Evolutionary conservation across 2,113 vertebrate genomes (phyloP).

Genomic region (Noctilio leporinus): DNA sequence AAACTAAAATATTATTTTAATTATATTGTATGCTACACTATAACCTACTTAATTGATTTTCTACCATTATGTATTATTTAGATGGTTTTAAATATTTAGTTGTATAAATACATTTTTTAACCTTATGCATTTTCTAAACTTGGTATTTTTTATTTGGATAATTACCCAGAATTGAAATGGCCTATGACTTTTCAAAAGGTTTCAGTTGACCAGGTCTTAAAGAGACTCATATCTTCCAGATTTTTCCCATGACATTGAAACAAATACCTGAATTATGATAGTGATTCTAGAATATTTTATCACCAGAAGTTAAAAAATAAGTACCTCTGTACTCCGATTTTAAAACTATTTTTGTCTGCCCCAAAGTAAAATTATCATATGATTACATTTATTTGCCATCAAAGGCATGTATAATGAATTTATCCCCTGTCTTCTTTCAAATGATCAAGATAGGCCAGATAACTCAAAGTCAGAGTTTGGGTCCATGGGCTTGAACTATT

Average conservation of each 20-base stretch:
- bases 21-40: neutral
- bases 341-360: neutral
- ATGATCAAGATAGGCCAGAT: neutral
- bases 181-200: neutral
- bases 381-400: neutral
- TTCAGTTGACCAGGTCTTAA: neutral
- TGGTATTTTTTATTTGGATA: neutral
- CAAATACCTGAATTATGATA: neutral
- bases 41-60: neutral
- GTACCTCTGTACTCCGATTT: neutral
- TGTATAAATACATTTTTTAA: conserved; percentile 7
- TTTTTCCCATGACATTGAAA: neutral
- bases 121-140: neutral
- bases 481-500: neutral
- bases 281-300: neutral
- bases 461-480: neutral
- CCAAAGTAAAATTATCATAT: neutral
- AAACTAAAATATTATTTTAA: conserved; percentile 17
- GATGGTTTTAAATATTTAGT: neutral
- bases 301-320: neutral
- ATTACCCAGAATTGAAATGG: neutral
- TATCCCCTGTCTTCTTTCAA: neutral
- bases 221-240: neutral
- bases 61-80: neutral
- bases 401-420: neutral